phyloP scores from a whole-genome alignment of 2,797 vertebrate species.

The Zalophus californianus region DNA sequence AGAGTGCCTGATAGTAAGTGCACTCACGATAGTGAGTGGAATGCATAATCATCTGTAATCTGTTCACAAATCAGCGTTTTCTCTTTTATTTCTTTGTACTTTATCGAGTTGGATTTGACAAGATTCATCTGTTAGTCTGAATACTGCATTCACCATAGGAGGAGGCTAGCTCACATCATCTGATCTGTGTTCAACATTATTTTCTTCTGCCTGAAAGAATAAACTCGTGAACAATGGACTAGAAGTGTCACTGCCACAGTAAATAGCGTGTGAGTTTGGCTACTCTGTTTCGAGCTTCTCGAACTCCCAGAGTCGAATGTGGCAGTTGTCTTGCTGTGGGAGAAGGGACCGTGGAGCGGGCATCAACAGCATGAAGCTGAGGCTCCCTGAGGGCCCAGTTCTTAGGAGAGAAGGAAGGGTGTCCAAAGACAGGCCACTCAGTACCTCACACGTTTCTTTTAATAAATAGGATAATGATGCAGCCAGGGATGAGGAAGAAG shows the following conservation, averaged over 20 bases:
- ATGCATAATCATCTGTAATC: not conserved
- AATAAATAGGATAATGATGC: not conserved
- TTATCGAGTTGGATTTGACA: constrained; percentile 6
- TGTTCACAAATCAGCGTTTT: not conserved
- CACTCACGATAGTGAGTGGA: not conserved
- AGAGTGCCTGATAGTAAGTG: not conserved
- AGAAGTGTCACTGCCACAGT: not conserved
- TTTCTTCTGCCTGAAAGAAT: not conserved
- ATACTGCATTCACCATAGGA: not conserved
- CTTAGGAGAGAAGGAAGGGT: not conserved
- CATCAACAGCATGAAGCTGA: not conserved
- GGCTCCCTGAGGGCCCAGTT: not conserved
- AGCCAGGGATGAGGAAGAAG: not conserved
- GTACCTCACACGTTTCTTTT: not conserved
- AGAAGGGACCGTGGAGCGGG: not conserved
- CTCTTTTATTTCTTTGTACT: not conserved
- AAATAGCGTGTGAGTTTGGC: not conserved
- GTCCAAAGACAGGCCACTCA: not conserved
- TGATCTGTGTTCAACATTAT: not conserved
- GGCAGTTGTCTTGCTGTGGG: too few species aligned
- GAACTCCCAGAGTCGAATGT: not conserved
- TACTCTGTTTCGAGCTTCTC: not conserved
- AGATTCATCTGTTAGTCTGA: not conserved
- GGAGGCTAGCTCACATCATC: not conserved
- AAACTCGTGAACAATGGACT: not conserved